A percentile compares a stretch with the other conserved stretches of the same genome.
Evolutionary conservation across 2,888 invertebrate species (phyloP).

Genomic region (Standfussiana lucernea): DNA sequence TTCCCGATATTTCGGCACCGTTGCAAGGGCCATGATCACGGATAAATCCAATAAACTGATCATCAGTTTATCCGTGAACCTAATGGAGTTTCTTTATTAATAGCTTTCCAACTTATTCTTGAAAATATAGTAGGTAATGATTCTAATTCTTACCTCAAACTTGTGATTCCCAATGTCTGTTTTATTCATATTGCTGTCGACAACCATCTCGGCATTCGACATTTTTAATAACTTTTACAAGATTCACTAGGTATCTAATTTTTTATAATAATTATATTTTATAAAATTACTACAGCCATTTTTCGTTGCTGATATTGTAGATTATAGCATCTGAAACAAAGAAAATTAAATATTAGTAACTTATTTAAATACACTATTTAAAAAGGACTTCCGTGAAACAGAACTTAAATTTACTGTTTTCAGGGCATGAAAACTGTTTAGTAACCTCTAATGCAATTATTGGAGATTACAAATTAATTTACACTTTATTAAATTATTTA

Average conservation of each 20-base stretch:
- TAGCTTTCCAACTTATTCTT: not conserved
- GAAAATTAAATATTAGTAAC: slow-evolving; percentile 5
- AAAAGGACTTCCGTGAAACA: not conserved
- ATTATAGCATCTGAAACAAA: slow-evolving; percentile 57
- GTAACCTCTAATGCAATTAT: not conserved
- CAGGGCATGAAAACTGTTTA: not conserved
- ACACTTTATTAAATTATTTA: too few species aligned
- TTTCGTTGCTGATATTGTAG: slow-evolving; percentile 18
- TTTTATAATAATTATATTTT: slow-evolving; percentile 51
- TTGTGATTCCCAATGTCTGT: slow-evolving; percentile 74
- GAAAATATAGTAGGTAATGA: not conserved
- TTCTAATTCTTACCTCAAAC: slow-evolving; percentile 73
- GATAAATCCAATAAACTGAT: not conserved
- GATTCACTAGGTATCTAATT: not conserved
- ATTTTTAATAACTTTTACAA: slow-evolving; percentile 61
- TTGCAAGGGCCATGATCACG: not conserved
- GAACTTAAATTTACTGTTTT: not conserved
- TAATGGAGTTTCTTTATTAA: not conserved
- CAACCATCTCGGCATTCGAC: slow-evolving; percentile 77
- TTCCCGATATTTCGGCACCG: not conserved
- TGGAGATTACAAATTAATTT: not conserved
- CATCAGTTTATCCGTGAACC: not conserved
- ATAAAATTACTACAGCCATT: slow-evolving; percentile 47
- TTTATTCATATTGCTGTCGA: slow-evolving; percentile 86
- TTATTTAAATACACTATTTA: not conserved